phyloP scores from a whole-genome alignment of 1,140 invertebrate genomes.

The Grapholita molesta region DNA sequence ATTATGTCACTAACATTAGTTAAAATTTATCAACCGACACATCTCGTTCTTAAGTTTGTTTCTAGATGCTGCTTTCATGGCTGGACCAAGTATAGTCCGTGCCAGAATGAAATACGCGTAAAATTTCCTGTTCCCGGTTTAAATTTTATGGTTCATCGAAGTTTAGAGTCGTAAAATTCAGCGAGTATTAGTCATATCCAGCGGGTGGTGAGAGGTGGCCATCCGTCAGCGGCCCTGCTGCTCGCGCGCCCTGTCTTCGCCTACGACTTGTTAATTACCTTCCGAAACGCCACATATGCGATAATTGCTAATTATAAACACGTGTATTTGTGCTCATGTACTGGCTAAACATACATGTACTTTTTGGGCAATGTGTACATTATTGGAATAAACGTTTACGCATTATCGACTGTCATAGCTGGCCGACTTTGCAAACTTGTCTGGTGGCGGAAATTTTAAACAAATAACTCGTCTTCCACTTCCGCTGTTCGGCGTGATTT shows the following conservation, averaged over 20 bases:
- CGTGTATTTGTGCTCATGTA: neutral
- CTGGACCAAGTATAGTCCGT: neutral
- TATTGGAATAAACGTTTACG: neutral
- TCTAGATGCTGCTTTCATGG: constrained; percentile 14
- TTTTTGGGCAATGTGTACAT: neutral
- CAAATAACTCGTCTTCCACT: constrained; percentile 30
- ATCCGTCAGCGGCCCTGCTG: constrained; percentile 50
- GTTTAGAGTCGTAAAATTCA: constrained; percentile 53
- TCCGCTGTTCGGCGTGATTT: constrained; percentile 39
- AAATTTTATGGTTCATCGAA: constrained; percentile 56
- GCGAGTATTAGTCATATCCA: constrained; percentile 52
- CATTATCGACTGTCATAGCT: neutral
- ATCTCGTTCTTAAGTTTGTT: constrained; percentile 7
- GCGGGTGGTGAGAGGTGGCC: constrained; percentile 32
- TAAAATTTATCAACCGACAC: neutral
- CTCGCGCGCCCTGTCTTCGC: constrained; percentile 47
- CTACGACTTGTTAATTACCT: constrained; percentile 56
- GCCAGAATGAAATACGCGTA: constrained; percentile 34
- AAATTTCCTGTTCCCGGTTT: constrained; percentile 43
- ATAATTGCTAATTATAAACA: constrained; percentile 16
- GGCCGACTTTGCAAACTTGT: constrained; percentile 17
- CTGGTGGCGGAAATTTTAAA: constrained; percentile 30
- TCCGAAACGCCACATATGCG: constrained; percentile 24
- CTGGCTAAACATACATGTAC: neutral
- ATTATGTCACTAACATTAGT: constrained; percentile 15